Evolutionary conservation across 2,113 vertebrate genomes (phyloP).

Genomic region (Burhinus bistriatus): DNA sequence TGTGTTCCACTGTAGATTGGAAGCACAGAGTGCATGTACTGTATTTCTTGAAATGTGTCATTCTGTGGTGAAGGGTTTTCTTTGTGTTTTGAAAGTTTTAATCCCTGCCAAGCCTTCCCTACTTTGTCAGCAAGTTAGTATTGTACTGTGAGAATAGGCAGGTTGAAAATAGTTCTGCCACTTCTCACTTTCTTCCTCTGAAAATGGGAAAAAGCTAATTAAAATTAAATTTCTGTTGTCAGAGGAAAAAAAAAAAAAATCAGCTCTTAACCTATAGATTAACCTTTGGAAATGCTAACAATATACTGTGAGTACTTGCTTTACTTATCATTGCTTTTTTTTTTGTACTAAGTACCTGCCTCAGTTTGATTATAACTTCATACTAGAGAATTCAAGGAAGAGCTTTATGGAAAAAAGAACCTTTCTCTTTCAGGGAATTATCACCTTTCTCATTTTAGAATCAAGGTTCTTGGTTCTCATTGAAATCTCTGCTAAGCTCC

Average conservation of each 20-base stretch:
- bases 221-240: neutral
- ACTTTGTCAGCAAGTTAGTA: neutral
- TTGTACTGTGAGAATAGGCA: neutral
- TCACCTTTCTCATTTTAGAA: neutral
- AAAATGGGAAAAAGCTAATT: neutral
- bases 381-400: neutral
- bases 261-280: neutral
- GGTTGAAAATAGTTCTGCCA: neutral
- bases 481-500: neutral
- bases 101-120: neutral
- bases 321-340: neutral
- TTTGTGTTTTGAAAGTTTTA: neutral
- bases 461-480: neutral
- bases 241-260: neutral
- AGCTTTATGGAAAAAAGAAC: neutral
- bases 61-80: neutral
- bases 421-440: neutral
- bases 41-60: neutral
- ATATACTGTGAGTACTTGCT: neutral
- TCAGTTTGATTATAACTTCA: neutral
- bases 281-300: constrained; percentile 13
- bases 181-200: neutral
- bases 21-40: neutral
- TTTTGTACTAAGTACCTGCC: neutral
- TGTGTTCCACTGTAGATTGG: neutral